Percentiles rank a stretch among this genome's conserved stretches.
These are phyloP conservation scores for Volucella zonaria DNA, from an alignment of 2,888 invertebrate genomes.

Conservation along the genomic window DNA sequence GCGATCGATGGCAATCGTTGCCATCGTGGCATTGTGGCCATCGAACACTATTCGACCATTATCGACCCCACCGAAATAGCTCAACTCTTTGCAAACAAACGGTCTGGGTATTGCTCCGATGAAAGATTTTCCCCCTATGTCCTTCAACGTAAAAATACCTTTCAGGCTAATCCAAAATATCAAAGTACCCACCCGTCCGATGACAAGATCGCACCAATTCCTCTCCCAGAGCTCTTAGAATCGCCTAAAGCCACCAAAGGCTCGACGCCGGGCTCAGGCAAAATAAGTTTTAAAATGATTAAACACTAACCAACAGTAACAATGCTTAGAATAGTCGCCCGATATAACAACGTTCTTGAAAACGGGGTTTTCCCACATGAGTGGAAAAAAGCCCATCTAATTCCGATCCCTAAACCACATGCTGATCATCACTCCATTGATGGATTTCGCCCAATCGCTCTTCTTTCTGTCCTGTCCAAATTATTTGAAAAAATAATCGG, in stretches of 20 bases:
- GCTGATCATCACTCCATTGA: background rate
- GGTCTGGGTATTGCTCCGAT: constrained; percentile 15
- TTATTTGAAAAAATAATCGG: constrained; percentile 11
- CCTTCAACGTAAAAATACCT: background rate
- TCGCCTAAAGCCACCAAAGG: constrained; percentile 1
- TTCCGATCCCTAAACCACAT: constrained; percentile 10
- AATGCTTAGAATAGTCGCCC: background rate
- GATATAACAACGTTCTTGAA: constrained; percentile 6
- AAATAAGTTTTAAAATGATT: constrained; percentile 27
- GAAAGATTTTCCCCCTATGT: background rate
- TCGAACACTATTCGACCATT: background rate
- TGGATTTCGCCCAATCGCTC: too few relatives aligned
- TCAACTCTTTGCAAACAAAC: background rate
- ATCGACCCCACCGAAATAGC: background rate
- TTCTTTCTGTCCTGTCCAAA: too few relatives aligned
- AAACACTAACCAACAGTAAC: constrained; percentile 6
- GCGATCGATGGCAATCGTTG: too few relatives aligned
- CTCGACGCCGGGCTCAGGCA: constrained; percentile 7
- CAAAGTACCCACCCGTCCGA: too few relatives aligned
- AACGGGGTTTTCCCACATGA: constrained; percentile 18
- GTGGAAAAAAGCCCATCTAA: constrained; percentile 19
- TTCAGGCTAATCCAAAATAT: too few relatives aligned
- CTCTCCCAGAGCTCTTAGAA: background rate
- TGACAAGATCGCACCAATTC: background rate
- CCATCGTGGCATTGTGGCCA: too few relatives aligned